Base-by-base conservation (phyloP, 1,140 invertebrate species). In the Dryas iulia region DNA sequence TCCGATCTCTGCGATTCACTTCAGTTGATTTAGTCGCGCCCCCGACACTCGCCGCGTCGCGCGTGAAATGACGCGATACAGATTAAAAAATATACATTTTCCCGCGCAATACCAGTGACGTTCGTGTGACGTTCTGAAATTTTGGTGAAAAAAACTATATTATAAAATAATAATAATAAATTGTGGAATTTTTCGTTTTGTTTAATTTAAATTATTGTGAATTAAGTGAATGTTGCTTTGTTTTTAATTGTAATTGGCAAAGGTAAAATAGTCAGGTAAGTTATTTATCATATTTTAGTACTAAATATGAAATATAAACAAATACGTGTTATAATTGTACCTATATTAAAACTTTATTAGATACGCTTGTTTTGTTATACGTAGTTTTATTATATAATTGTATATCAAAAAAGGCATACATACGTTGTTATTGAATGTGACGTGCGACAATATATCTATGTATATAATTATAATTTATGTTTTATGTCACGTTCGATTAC, bases 11-110 rank as follows among this genome's bases (percentile, higher is more conserved):
- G 2, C 39, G 39, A 18, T 10, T 35, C 31, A 31, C 21, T 23
- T 57, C 62, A 57, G 24, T 57, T 57, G 30, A 53, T 52, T 58
- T 60, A 69, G 66, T 69, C 66, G 66, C 59, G 47, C 59, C 30
- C 24, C 58, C 47, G 66, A 62, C 59, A 23, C 26, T 14, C 56
- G 23, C 24, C 53, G 54, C 59, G 66, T 52, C 59, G 59, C 59
- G 66, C 53, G 66, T 57, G 30, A n/a, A 57, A 58, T 57, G 33
- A 59, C 58, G 56, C 58, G 57, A 11, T 54, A 62, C 54, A 62
- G 66, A 62, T 60, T 62, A 62, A 62, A 62, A 62, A 30, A 58
- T n/a, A 11, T 10, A 53, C 1, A 47, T 39, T 69, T 58, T 61
- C 52, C 59, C 66, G 66, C 66, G 59, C 25, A 24, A 14, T 28